phyloP scores from a whole-genome alignment of 2,797 vertebrate genomes.

The Leptatherina wallacei region DNA sequence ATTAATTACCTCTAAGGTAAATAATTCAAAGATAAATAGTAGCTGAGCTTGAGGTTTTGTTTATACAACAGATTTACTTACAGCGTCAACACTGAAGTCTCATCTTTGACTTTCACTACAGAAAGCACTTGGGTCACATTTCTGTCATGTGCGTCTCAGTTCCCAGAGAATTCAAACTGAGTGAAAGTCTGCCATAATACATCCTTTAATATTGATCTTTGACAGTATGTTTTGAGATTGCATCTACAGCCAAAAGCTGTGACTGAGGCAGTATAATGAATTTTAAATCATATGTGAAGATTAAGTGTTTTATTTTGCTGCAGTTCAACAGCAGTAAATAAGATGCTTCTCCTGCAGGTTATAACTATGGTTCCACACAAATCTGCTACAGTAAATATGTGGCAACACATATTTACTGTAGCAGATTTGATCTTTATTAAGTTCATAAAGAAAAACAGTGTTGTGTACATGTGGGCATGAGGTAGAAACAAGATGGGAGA shows the following conservation, averaged over 20 bases:
- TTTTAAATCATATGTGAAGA: not conserved
- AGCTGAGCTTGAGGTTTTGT: not conserved
- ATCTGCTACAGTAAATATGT: not conserved
- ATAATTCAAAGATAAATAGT: slow-evolving; percentile 24
- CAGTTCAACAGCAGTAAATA: not conserved
- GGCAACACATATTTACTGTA: not conserved
- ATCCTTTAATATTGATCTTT: not conserved
- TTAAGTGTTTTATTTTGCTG: not conserved
- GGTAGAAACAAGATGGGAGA: not conserved
- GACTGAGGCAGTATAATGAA: not conserved
- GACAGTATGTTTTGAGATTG: not conserved
- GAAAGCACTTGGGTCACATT: not conserved
- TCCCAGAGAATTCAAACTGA: not conserved
- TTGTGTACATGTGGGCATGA: not conserved
- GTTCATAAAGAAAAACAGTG: not conserved
- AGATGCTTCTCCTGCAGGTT: not conserved
- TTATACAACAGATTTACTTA: not conserved
- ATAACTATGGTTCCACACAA: not conserved
- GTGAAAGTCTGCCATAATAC: too few relatives aligned
- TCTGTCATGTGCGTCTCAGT: not conserved
- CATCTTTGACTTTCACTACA: not conserved
- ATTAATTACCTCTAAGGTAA: slow-evolving; percentile 45
- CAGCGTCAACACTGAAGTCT: not conserved
- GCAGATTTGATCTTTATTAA: not conserved
- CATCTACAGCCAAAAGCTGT: not conserved